These are phyloP conservation scores for Nesometra sesokonis DNA, from an alignment of 35 echinoderm and acorn worm species.

Conservation along the genomic window DNA sequence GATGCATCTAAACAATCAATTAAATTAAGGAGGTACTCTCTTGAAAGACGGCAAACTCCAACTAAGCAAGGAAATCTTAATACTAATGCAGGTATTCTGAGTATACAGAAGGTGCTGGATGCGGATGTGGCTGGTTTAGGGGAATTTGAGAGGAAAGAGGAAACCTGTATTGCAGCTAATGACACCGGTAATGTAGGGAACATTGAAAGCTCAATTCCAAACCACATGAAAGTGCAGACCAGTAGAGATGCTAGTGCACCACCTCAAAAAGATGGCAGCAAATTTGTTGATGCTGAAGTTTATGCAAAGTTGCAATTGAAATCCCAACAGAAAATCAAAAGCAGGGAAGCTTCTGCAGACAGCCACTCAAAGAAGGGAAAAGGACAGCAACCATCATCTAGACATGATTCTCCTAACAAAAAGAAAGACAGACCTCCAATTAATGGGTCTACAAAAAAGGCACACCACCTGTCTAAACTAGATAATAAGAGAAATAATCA, in stretches of 20 bases:
- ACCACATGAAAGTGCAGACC: background rate
- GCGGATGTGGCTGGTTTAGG: no score
- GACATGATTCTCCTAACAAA: background rate
- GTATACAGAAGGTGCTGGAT: background rate
- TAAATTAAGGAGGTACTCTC: background rate
- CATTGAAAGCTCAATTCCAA: background rate
- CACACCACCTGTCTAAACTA: background rate
- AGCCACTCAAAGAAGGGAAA: background rate
- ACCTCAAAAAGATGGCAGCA: background rate
- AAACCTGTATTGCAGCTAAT: background rate
- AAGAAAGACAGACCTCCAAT: background rate
- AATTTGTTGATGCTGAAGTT: background rate
- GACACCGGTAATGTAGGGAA: background rate
- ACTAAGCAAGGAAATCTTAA: background rate
- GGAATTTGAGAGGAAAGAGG: background rate
- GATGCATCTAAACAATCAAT: background rate
- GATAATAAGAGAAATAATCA: no score
- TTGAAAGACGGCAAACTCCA: background rate
- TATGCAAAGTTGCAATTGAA: background rate
- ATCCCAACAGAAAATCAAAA: background rate
- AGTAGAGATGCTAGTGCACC: background rate
- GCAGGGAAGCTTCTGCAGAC: background rate
- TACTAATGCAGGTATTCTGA: background rate
- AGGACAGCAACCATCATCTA: background rate
- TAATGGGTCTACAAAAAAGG: background rate